Base-by-base conservation (phyloP, 2,113 vertebrate species). In the Salvelinus sp. region DNA sequence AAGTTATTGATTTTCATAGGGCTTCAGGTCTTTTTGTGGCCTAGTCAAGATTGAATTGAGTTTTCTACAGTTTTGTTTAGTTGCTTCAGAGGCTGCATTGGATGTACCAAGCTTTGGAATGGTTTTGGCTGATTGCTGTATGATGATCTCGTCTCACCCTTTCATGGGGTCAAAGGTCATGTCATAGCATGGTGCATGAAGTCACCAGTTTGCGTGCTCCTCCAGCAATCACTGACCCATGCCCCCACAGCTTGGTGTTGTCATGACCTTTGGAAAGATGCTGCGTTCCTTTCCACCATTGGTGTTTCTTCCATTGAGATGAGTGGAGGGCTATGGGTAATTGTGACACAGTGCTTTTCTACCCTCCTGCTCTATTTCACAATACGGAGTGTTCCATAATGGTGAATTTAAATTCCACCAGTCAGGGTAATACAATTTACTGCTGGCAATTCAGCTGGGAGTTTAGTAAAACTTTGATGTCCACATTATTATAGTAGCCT, bases 291-390 rank as follows among this genome's bases (percentile, higher is more conserved):
- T 38, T 22, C 7, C 60, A 44, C 28, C 28, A 57, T 20, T 13
- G 60, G 38, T 64, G 69, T 30, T 70, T 20, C 76, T 69, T 72
- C 78, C 44, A 72, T 60, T 7, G 63, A 87, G 69, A 79, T 79
- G 22, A 69, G 30, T 78, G 58, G 58, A 16, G 65, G 71, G 76
- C 76, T 80, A 73, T 78, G 79, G 79, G 77, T 72, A 70, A 85
- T 75, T 90, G 89, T 90, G 87, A 90, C 68, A n/a, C 79, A 86
- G 82, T 85, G 83, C 76, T 83, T 77, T 82, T 81, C 79, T 73
- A 27, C 70, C 65, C 62, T 73, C 22, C 16, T 14, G 30, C 22
- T 2, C 74, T 12, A 28, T 23, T 6, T 6, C 23, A 64, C 2
- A 12, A 47, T n/a, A 27, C 1, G 1, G 9, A 27, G 13, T 60